Base-by-base conservation (phyloP, 2,113 vertebrate genomes). In the Nothocercus julius region DNA sequence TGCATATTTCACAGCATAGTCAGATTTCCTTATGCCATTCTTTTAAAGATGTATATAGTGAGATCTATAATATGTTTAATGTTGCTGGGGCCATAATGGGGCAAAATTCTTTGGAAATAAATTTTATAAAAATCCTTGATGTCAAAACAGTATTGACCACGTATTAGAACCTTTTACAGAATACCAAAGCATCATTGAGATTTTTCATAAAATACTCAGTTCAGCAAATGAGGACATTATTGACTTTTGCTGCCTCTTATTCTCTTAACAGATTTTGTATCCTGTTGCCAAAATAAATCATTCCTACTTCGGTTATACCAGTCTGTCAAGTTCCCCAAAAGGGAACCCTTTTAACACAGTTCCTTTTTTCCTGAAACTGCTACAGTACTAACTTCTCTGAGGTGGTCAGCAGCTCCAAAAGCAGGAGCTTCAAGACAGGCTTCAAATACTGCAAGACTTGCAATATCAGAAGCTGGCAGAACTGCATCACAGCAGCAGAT, bases 381-480 rank as follows among this genome's bases (percentile, higher is more conserved):
- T 77, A 4, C n/a, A 42, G 4, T 58, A 25, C 3, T 0, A 66
- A 56, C 0, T 0, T 44, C 70, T 90, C 18, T 62, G 69, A 40
- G 42, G 12, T 80, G 68, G 27, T 80, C 79, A 83, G 79, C 59
- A 90, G 63, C 66, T 87, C 73, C 69, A 90, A 77, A 59, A 92
- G 73, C 53, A 84, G 38, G 67, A 79, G 28, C 27, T 53, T 84
- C 8, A 68, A 32, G 44, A 56, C 79, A 44, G 54, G 36, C 63
- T 53, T 54, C 4, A 45, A 70, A 77, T 83, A 42, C 68, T 77
- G 5, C 76, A 70, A 76, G 67, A 72, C 56, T 9, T 62, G 16
- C 66, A 42, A 38, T 62, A 74, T 38, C 74, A 66, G 42, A 30
- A 12, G 22, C 38, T 89, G 81, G 42, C 58, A 93, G 56, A 92